Percentiles rank a stretch among this genome's conserved stretches.
Conservation (phyloP, 2,888 invertebrate genomes). For the Malacosoma neustria region DNA sequence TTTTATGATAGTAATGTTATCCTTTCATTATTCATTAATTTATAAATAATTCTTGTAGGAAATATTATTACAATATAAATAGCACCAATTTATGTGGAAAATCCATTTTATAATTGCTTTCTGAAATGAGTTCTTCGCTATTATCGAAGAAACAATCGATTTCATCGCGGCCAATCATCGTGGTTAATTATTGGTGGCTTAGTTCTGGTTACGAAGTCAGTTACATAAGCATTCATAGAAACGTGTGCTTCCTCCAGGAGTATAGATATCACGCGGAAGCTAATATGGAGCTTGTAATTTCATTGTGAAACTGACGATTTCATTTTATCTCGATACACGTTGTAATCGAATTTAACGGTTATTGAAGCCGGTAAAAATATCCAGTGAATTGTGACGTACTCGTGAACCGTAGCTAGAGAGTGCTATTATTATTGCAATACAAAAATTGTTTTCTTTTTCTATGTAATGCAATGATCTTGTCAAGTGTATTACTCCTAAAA, state of each 20-base stretch:
- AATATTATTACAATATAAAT: too few relatives aligned
- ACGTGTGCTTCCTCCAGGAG: too few relatives aligned
- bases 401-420: conserved; percentile 37
- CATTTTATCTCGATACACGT: conserved; percentile 41
- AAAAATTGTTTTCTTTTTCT: too few relatives aligned
- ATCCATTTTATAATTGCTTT: too few relatives aligned
- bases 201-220: background rate
- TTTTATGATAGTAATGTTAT: too few relatives aligned
- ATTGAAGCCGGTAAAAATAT: conserved; percentile 43
- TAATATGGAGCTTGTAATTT: conserved; percentile 15
- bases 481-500: too few relatives aligned
- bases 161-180: background rate
- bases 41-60: too few relatives aligned
- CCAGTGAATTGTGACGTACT: conserved; percentile 35
- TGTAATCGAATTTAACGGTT: conserved; percentile 66
- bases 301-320: conserved; percentile 46
- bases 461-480: too few relatives aligned
- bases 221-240: background rate
- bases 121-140: too few relatives aligned
- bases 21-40: too few relatives aligned
- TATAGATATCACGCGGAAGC: too few relatives aligned
- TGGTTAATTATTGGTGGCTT: background rate
- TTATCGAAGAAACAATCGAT: conserved; percentile 5
- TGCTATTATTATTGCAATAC: background rate
- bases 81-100: too few relatives aligned